Evolutionary conservation across 2,888 invertebrate genomes (phyloP).

Genomic region (Baronia brevicornis): DNA sequence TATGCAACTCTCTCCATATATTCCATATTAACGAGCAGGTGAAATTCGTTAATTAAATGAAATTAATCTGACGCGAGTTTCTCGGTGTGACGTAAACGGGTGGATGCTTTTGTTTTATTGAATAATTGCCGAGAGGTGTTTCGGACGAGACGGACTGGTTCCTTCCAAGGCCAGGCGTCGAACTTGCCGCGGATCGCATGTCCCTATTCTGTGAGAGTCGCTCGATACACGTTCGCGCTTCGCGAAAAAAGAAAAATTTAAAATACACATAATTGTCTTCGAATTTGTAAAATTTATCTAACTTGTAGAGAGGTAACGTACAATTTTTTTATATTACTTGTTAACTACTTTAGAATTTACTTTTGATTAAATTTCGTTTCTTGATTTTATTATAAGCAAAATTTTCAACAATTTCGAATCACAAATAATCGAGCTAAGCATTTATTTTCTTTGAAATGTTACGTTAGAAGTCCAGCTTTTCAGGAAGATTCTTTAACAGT

Average conservation of each 20-base stretch:
- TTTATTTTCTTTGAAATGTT: too few species aligned
- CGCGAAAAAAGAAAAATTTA: slow-evolving; percentile 30
- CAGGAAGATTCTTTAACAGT: too few species aligned
- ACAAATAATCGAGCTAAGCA: too few species aligned
- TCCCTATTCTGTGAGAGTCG: slow-evolving; percentile 37
- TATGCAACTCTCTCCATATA: too few species aligned
- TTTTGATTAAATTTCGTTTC: too few species aligned
- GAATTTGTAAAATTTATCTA: too few species aligned
- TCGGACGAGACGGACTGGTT: slow-evolving; percentile 71
- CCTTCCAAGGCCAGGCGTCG: slow-evolving; percentile 70
- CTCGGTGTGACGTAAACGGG: slow-evolving; percentile 59
- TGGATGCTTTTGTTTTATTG: slow-evolving; percentile 72
- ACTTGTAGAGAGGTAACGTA: too few species aligned
- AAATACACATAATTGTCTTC: slow-evolving; percentile 2
- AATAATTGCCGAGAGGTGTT: slow-evolving; percentile 73
- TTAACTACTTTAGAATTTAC: too few species aligned
- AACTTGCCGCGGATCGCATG: slow-evolving; percentile 54
- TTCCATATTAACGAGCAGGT: slow-evolving; percentile 21
- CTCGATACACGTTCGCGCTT: slow-evolving; percentile 17
- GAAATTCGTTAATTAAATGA: slow-evolving; percentile 40
- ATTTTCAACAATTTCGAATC: too few species aligned
- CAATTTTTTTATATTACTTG: too few species aligned
- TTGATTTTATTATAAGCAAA: too few species aligned
- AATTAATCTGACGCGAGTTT: slow-evolving; percentile 54
- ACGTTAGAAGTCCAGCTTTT: too few species aligned